A percentile compares a stretch with the other conserved stretches of the same genome.
phyloP scores from a whole-genome alignment of 2,797 vertebrate genomes.

The Cyclura pinguis region DNA sequence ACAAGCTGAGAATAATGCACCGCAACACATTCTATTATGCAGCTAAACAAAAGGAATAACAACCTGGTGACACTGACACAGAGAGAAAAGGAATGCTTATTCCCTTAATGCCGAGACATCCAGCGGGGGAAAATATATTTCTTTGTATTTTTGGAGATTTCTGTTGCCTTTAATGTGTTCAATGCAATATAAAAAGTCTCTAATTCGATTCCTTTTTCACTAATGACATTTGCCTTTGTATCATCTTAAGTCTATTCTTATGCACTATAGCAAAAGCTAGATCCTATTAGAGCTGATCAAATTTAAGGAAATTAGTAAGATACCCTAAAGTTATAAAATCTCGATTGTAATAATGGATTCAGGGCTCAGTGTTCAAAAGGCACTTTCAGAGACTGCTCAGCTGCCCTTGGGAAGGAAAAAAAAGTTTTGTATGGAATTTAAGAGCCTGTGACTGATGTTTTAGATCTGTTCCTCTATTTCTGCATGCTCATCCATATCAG shows the following conservation, averaged over 20 bases:
- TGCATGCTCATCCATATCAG: background rate
- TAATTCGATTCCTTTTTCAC: constrained; percentile 64
- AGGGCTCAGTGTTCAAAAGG: constrained; percentile 13
- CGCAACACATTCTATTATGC: constrained; percentile 67
- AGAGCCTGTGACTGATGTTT: background rate
- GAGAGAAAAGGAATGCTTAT: constrained; percentile 54
- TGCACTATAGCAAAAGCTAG: constrained; percentile 54
- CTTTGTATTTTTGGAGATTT: constrained; percentile 68
- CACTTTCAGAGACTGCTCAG: constrained; percentile 46
- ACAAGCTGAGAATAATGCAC: constrained; percentile 66
- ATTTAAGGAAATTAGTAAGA: constrained; percentile 58
- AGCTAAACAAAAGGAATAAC: constrained; percentile 74
- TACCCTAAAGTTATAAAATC: constrained; percentile 58
- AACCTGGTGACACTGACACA: constrained; percentile 62
- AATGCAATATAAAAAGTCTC: constrained; percentile 50
- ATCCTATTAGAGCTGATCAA: constrained; percentile 64
- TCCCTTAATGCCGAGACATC: constrained; percentile 59
- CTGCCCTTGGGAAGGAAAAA: constrained; percentile 26
- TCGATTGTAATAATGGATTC: constrained; percentile 55
- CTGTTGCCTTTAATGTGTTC: constrained; percentile 61
- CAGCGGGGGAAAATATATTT: constrained; percentile 36
- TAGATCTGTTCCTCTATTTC: background rate
- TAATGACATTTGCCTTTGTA: constrained; percentile 62
- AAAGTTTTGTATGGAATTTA: constrained; percentile 18
- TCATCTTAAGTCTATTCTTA: constrained; percentile 61